Evolutionary conservation across 2,888 invertebrate genomes (phyloP).

Genomic region (Cartodere bifasciata): DNA sequence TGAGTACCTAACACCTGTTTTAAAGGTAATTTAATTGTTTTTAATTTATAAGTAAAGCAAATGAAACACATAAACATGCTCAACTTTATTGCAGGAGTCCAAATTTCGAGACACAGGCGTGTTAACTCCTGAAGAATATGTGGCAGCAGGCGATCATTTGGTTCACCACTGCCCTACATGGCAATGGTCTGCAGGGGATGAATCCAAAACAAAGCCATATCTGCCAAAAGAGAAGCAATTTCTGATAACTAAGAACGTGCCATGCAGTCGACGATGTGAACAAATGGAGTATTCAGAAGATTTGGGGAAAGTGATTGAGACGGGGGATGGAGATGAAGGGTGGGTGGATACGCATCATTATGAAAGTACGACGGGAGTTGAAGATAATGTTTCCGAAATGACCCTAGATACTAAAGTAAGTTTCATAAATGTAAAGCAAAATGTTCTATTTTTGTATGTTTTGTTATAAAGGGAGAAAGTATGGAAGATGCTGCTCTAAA

Average conservation of each 20-base stretch:
- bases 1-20: constrained; percentile 88
- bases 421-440: neutral
- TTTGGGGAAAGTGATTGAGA: constrained; percentile 84
- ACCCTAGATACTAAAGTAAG: constrained; percentile 54
- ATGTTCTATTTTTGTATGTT: neutral
- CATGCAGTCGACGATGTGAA: constrained; percentile 90
- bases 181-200: constrained; percentile 95
- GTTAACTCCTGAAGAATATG: constrained; percentile 97
- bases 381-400: constrained; percentile 78
- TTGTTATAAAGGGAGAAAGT: constrained; percentile 21
- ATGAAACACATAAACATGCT: neutral
- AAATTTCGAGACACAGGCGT: constrained; percentile 97
- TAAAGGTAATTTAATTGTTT: constrained; percentile 56
- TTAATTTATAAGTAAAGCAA: neutral
- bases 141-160: constrained; percentile 95
- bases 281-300: constrained; percentile 89
- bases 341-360: constrained; percentile 98
- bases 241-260: constrained; percentile 91
- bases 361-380: constrained; percentile 45
- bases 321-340: constrained; percentile 76
- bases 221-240: constrained; percentile 94
- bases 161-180: constrained; percentile 99
- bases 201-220: constrained; percentile 76
- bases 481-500: constrained; percentile 34
- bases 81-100: constrained; percentile 56